These are phyloP conservation scores for Enteromius fasciolatus DNA, from an alignment of 2,797 vertebrate genomes.

Conservation along the genomic window DNA sequence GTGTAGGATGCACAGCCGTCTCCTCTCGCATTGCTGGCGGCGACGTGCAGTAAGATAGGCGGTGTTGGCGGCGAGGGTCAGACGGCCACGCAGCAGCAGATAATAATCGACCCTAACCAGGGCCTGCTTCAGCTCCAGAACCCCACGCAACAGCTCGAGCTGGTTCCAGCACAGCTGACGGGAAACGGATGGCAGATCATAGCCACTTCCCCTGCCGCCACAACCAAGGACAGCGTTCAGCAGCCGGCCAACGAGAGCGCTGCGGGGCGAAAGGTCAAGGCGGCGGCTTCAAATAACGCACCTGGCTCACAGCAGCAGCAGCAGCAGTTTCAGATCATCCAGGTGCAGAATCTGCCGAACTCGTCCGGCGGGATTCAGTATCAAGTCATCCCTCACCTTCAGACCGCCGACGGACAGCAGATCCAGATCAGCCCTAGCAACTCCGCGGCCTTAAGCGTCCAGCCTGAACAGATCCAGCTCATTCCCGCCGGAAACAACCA, in stretches of 20 bases:
- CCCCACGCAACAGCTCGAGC: conserved; percentile 91
- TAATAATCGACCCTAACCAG: conserved; percentile 94
- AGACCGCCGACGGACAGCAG: conserved; percentile 94
- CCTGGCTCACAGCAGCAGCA: conserved; percentile 75
- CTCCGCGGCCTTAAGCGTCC: conserved; percentile 78
- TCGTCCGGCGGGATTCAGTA: conserved; percentile 91
- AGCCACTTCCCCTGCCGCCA: conserved; percentile 83
- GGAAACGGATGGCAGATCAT: conserved; percentile 98
- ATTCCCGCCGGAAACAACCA: conserved; percentile 91
- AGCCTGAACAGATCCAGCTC: conserved; percentile 94
- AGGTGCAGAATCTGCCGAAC: conserved; percentile 89
- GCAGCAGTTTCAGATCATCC: conserved; percentile 92
- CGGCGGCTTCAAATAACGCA: conserved; percentile 73
- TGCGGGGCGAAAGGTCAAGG: conserved; percentile 78
- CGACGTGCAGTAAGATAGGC: conserved; percentile 99
- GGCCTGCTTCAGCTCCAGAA: conserved; percentile 88
- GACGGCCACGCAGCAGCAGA: conserved; percentile 85
- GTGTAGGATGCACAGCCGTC: conserved; percentile 84
- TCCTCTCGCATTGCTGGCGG: conserved; percentile 95
- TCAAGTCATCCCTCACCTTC: conserved; percentile 97
- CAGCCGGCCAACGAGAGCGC: conserved; percentile 85
- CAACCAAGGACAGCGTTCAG: conserved; percentile 87
- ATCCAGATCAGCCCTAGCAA: conserved; percentile 90
- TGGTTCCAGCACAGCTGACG: conserved; percentile 94
- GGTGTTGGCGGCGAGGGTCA: conserved; percentile 83